Percentiles rank a stretch among this genome's conserved stretches.
phyloP scores from a whole-genome alignment of 2,888 invertebrate species.

The Eupithecia centaureata region DNA sequence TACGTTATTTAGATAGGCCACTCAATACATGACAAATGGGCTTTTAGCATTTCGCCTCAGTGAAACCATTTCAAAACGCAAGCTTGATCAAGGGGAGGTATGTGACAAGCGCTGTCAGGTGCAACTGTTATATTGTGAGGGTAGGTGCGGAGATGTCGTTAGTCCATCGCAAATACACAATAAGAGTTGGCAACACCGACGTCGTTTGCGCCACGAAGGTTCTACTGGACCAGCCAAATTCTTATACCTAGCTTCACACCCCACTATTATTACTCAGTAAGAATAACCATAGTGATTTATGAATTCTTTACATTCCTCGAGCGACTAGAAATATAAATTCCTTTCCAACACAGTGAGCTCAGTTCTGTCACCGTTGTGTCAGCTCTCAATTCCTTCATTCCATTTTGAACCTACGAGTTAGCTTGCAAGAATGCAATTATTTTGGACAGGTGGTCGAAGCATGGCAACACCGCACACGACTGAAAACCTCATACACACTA shows the following conservation, averaged over 20 bases:
- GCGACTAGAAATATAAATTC: slow-evolving; percentile 14
- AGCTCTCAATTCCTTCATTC: slow-evolving; percentile 23
- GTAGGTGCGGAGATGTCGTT: slow-evolving; percentile 22
- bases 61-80: slow-evolving; percentile 40
- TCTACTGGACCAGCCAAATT: slow-evolving; percentile 59
- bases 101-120: slow-evolving; percentile 48
- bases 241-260: slow-evolving; percentile 51
- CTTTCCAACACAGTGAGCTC: not conserved
- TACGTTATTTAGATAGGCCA: slow-evolving; percentile 52
- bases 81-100: slow-evolving; percentile 58
- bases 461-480: slow-evolving; percentile 26
- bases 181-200: slow-evolving; percentile 54
- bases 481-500: slow-evolving; percentile 16
- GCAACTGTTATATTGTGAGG: slow-evolving; percentile 52
- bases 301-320: slow-evolving; percentile 18
- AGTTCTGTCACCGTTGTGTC: not conserved
- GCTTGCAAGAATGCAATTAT: slow-evolving; percentile 20
- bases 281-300: slow-evolving; percentile 9
- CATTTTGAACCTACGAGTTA: slow-evolving; percentile 15
- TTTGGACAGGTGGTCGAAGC: slow-evolving; percentile 30
- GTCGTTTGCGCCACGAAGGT: slow-evolving; percentile 48
- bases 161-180: slow-evolving; percentile 45
- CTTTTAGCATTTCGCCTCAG: not conserved
- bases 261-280: slow-evolving; percentile 35
- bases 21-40: slow-evolving; percentile 33